A percentile compares a stretch with the other conserved stretches of the same genome.
phyloP scores from a whole-genome alignment of 2,888 invertebrate species.

The Xiphydria camelus region DNA sequence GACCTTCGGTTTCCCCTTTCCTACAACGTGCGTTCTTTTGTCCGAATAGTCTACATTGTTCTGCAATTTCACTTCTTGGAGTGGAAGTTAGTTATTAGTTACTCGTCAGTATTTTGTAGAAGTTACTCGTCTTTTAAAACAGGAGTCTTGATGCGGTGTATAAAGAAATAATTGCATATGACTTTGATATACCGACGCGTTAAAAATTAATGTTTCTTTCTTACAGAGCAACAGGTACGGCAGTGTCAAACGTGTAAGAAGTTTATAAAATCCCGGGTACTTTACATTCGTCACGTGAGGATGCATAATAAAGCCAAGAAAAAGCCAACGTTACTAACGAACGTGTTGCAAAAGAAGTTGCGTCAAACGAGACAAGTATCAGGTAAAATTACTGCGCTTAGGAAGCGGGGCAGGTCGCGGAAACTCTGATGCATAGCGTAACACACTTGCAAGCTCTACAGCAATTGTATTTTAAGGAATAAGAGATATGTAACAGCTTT shows the following conservation, averaged over 20 bases:
- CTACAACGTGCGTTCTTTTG: no score
- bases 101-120: no score
- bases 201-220: no score
- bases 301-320: conserved; percentile 37
- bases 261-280: conserved; percentile 35
- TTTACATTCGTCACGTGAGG: conserved; percentile 42
- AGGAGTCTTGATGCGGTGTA: no score
- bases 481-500: conserved; percentile 15
- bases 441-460: neutral
- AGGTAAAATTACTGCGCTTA: conserved; percentile 29
- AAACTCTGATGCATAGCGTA: conserved; percentile 36
- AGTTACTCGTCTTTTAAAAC: no score
- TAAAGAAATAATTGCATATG: no score
- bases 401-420: conserved; percentile 40
- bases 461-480: neutral
- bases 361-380: conserved; percentile 31
- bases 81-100: no score
- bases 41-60: no score
- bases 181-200: no score
- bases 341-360: conserved; percentile 25
- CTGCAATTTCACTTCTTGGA: no score
- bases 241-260: conserved; percentile 45
- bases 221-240: conserved; percentile 39
- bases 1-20: no score
- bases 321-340: conserved; percentile 24